Base-by-base conservation (phyloP, 2,888 invertebrate species). In the Xestoiulus laeticollis region DNA sequence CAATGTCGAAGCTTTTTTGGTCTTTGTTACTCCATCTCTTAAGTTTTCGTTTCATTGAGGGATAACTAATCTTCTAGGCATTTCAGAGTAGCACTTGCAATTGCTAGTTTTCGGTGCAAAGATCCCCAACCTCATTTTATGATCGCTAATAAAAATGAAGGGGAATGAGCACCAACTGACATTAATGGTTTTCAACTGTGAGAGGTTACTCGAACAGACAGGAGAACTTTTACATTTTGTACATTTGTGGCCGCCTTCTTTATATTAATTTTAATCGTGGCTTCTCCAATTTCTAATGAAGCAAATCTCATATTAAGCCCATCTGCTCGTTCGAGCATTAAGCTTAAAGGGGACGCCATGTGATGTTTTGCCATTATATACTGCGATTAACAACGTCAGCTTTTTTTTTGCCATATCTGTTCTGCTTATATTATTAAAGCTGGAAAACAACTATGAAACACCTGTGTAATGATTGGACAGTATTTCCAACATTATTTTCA, bases 121-220 rank as follows among this genome's bases (percentile, higher is more conserved):
- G 84, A 84, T 43, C 84, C 33, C 84, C 38, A 84, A 43, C 43
- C 84, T 33, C 84, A 33, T 84, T 84, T 84, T 84, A 84, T 84
- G 84, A 84, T 38, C 33, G 43, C 84, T 84, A 84, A 84, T 84
- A 84, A 84, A 84, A 26, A 33, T 19, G 22, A 84, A 22, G 33
- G 83, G 38, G 84, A 84, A 33, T 33, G 84, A 84, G 43, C 84
- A 38, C 33, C 43, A 43, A 84, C 84, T 84, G 84, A 84, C 84
- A 84, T 84, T 84, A 84, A 84, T 84, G 84, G 43, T 33, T 84
- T 44, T 33, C 84, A 33, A 84, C 33, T 43, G 33, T 84, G 43
- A 84, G 84, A 84, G 43, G 84, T 33, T 84, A 84, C n/a, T 33
- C 43, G 43, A 43, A 43, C 16, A 84, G 84, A 84, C 84, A 84